phyloP scores from a whole-genome alignment of 2,888 invertebrate species.

The Scrobipalpa costella region DNA sequence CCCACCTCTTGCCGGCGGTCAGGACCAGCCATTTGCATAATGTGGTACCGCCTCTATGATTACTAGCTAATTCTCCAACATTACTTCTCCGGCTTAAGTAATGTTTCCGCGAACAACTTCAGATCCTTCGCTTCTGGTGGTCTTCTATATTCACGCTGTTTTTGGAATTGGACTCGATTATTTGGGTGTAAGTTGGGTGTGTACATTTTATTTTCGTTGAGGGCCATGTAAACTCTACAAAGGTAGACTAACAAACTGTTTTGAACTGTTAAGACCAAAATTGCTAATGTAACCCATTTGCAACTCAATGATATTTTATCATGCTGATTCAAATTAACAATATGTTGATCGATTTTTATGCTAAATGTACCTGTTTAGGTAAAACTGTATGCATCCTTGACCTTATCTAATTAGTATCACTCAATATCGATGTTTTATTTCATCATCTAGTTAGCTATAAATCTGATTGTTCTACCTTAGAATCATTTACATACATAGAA shows the following conservation, averaged over 20 bases:
- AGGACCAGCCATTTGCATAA: constrained; percentile 63
- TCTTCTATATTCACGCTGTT: neutral
- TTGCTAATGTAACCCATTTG: no score
- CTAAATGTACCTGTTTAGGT: neutral
- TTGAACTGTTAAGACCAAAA: no score
- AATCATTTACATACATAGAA: no score
- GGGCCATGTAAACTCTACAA: no score
- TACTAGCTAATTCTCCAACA: constrained; percentile 60
- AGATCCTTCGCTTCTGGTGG: constrained; percentile 27
- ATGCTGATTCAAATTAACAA: no score
- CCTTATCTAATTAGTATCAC: constrained; percentile 3
- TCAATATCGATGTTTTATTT: neutral
- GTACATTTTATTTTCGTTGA: no score
- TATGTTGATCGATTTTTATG: neutral
- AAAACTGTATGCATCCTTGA: neutral
- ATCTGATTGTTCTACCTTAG: no score
- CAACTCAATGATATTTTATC: no score
- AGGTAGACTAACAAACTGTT: no score
- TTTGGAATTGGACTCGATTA: constrained; percentile 1
- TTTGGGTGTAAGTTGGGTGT: no score
- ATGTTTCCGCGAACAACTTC: constrained; percentile 47
- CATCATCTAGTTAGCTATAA: neutral
- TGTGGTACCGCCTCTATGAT: constrained; percentile 55
- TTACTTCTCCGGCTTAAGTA: constrained; percentile 43
- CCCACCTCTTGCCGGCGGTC: constrained; percentile 58